Base-by-base conservation (phyloP, 2,888 invertebrate species). In the Drosophila yooni region DNA sequence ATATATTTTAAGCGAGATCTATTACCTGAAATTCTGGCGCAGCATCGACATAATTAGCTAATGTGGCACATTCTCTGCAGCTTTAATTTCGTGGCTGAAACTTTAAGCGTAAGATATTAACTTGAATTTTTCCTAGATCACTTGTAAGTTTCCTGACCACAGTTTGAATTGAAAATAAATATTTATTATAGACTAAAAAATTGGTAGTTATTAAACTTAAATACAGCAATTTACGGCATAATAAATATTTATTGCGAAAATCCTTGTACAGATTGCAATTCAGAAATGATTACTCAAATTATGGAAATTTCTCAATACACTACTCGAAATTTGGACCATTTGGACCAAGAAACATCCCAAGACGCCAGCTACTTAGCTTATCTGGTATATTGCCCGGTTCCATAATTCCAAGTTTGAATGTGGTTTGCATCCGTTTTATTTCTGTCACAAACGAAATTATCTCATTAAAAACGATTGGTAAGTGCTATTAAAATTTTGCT, bases 401-500 rank as follows among this genome's bases (percentile, higher is more conserved):
- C 57, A 18, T 27, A 59, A 62, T 58, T 54, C 21, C 7, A 48
- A 31, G 51, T 40, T 61, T 11, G 33, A 54, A 34, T 46, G 25
- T 63, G 54, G 8, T 1, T 11, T 60, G 53, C 65, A 52, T 52
- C 59, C 66, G 62, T 67, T 77, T 72, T 60, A 50, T 62, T 46
- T 65, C 15, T 48, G 38, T 15, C 40, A 33, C 46, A 48, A 62
- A 48, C 72, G 50, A 56, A 76, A 57, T 77, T 53, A 63, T 67
- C 66, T 56, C 43, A 38, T 67, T 64, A 36, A 56, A 61, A 65
- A 43, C 62, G 48, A 76, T 74, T 78, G 64, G 40, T 56, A 67
- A 76, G 64, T 77, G 78, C 65, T 57, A 68, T 74, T 70, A 78
- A 74, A 66, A 77, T 67, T 59, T 86, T 69, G 76, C 72, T 83